Evolutionary conservation across 2,888 invertebrate genomes (phyloP), one percentile per base, ranked within the genome.

Genomic region (Zygothrica quintamaculata): DNA sequence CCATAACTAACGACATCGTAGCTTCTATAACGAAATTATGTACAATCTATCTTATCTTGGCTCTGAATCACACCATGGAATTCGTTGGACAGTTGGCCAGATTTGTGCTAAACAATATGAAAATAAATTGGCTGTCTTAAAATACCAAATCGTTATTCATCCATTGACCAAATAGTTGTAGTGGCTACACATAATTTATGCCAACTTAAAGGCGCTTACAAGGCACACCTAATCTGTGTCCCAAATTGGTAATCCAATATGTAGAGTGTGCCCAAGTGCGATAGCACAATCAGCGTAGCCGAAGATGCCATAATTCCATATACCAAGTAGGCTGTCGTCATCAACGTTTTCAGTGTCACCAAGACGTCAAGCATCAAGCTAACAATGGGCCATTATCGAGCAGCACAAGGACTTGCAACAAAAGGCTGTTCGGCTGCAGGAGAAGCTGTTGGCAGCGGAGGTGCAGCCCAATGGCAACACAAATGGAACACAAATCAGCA

Each of bases 361-460:
- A 44, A 44, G 57, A 55, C 79, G 72, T 73, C 76, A 65, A 65
- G 64, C 75, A 72, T 64, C 79, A 65, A 56, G 52, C 50, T 65
- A 67, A 85, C 84, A 82, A 82, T 82, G 65, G 80, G 50, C 78
- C 86, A 80, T 85, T 84, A 85, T 77, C 65, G 76, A 57, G 80
- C 68, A 82, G 85, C 77, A 85, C 86, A 65, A 68, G 69, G 58
- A 62, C 62, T 55, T 22, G 2, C 18, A 2, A 22, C 18, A 22
- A 22, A 22, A 22, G 18, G 18, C 5, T 36, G n/a, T 22, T 12
- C 5, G 39, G n/a, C 29, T 12, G 26, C 36, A 40, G 31, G 33
- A 29, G 6, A 9, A 7, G 3, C 12, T 5, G 13, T 6, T n/a
- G 36, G 13, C 9, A 16, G 3, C 9, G 12, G 6, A 3, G 12